Evolutionary conservation across 2,888 invertebrate genomes (phyloP), one percentile per base, ranked within the genome.

Genomic region (Capitulum mitella): DNA sequence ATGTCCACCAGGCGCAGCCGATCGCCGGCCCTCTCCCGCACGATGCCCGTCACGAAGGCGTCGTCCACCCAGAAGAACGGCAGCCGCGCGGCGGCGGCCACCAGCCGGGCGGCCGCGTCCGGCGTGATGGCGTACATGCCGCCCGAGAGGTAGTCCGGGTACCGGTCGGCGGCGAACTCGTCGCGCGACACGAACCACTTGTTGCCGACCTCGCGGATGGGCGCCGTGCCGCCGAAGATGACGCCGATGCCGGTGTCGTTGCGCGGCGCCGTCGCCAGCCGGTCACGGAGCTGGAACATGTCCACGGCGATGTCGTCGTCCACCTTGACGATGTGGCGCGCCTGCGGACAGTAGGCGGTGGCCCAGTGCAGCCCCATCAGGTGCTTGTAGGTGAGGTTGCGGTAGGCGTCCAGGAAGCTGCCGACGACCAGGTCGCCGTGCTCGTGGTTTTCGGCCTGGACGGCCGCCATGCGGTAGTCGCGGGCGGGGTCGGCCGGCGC

Each of bases 61-160:
- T 97, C 96, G 84, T 97, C 96, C 80, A 96, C 94, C 95, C 95
- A 96, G 86, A 96, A 95, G 83, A 91, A 92, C 34, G 88, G 87
- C n/a, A 19, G 14, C 34, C 14, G 14, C 16, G 14, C 19, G 34
- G 34, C 64, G 34, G 34, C 64, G 58, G 29, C 83, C 40, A 90
- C 87, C 78, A 96, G 84, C 37, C 86, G 86, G n/a, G 84, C 84
- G 0, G 91, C 91, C 2, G 90, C 89, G 80, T 88, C 86, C 0
- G 90, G 89, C 79, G 91, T 92, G 1, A 92, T 91, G 1, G 93
- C 86, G 82, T 94, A 94, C 83, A 93, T 89, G 94, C 94, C 94
- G 0, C 94, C 94, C 8, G 93, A 93, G 19, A 93, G 86, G 84
- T 93, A 94, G 32, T 89, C 86, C 0, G 94, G 93, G 85, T 94